Evolutionary conservation across 1,140 invertebrate genomes (phyloP), one percentile per base, ranked within the genome.

Genomic region (Zaprionus nigranus): DNA sequence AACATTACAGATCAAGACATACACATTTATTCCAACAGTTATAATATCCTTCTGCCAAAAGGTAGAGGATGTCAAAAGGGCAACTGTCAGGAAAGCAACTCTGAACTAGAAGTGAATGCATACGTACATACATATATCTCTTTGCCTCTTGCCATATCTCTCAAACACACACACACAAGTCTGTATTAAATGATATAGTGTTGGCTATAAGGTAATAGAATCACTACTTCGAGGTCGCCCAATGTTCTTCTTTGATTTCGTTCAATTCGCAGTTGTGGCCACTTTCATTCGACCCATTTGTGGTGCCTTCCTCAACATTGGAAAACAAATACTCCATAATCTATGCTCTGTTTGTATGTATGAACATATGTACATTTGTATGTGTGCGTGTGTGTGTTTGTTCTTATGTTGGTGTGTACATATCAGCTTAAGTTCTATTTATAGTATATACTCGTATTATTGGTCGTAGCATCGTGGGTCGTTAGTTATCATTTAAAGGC

Each of bases 401-500:
- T 24, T 34, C 30, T 34, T 34, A 11, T 34, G 30, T 34, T 34
- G 30, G 30, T 9, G 13, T 53, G 57, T 60, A 34, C 56, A 58
- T 60, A 66, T 66, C 28, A 57, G 56, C 54, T 46, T 49, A 66
- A 65, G 24, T 54, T 43, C 63, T 65, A 65, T 57, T 66, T 58
- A 46, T 66, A 58, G 62, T 46, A 43, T 57, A 63, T 20, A n/a
- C 20, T 0, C 1, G 1, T 43, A 36, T 74, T 57, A 36, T 77
- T 57, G 40, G 51, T 65, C 67, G 71, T 26, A 69, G 63, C 61
- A 69, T 82, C 67, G 67, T 82, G 76, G 72, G 51, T 86, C 79
- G 75, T 54, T 77, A 71, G 83, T 68, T 87, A 86, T 86, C 79
- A 68, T 66, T 60, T 28, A 36, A 22, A 65, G 40, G 24, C 40